Base-by-base conservation (phyloP, 2,797 vertebrate genomes). In the Steatocranus sp. region DNA sequence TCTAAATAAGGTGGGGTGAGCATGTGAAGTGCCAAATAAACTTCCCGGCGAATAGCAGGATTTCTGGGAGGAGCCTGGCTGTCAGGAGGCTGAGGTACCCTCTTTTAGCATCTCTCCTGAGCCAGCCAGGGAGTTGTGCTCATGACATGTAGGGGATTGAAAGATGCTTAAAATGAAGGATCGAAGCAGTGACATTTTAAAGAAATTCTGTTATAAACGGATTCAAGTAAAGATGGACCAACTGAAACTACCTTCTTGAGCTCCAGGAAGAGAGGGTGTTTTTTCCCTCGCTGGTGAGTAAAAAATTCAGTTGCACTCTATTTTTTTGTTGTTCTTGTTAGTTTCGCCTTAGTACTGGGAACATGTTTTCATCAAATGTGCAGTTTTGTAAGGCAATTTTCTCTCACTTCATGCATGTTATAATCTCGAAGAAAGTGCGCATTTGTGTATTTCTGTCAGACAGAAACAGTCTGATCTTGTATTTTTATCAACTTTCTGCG, bases 41-140 rank as follows among this genome's bases (percentile, higher is more conserved):
- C 82, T 93, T 93, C 85, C 93, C 74, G 76, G 88, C 94, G 93
- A 96, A 96, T 96, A 78, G 93, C 89, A 90, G 81, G 87, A 91
- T 80, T 84, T 94, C 85, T 94, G 96, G 96, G 96, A 95, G 96
- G 96, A 96, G 96, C 92, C 84, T 93, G 84, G 78, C 68, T 73
- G 84, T 63, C 83, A 43, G 86, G 89, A 85, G 87, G 85, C 79
- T 75, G 91, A 91, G 91, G 92, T 93, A 87, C 80, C 89, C 76
- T 89, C 89, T 91, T 91, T 91, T 91, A 94, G 91, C 93, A 92
- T 94, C 93, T 89, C 92, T 93, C 83, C 88, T 79, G 82, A 90
- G 82, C 91, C 91, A 86, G 89, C 87, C 76, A 88, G 87, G 86
- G 90, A 93, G 75, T 86, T 91, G 77, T 54, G 85, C 83, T 88